Conservation (phyloP, 2,797 vertebrate genomes). For the Odontamblyopus rebecca region DNA sequence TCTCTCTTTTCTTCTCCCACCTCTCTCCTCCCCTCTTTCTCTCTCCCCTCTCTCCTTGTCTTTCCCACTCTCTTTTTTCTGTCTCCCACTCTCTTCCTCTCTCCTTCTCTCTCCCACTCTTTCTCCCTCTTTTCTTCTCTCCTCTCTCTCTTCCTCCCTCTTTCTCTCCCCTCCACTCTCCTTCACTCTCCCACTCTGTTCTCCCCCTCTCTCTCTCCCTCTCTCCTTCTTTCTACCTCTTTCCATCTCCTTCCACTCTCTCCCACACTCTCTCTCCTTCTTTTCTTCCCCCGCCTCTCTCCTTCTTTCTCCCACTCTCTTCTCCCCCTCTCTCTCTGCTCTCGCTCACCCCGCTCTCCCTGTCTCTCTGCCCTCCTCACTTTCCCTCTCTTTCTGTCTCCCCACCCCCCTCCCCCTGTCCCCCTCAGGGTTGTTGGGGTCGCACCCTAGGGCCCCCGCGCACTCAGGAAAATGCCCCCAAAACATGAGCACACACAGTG, state of each 20-base stretch:
- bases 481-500: neutral
- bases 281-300: constrained; percentile 15
- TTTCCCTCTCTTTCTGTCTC: constrained; percentile 34
- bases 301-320: constrained; percentile 2
- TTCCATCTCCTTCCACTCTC: constrained; percentile 48
- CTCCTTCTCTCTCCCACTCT: constrained; percentile 1
- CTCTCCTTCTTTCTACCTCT: constrained; percentile 21
- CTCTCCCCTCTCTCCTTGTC: constrained; percentile 1
- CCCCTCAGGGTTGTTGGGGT: constrained; percentile 36
- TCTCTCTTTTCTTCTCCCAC: constrained; percentile 38
- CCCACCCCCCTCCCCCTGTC: constrained; percentile 54
- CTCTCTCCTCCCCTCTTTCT: neutral
- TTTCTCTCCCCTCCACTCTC: constrained; percentile 19
- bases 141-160: neutral
- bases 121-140: neutral
- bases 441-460: constrained; percentile 25
- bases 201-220: constrained; percentile 35
- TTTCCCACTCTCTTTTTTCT: no score
- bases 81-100: no score
- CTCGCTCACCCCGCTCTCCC: constrained; percentile 18
- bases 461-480: constrained; percentile 17
- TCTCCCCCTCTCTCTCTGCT: constrained; percentile 16
- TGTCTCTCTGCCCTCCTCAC: constrained; percentile 43
- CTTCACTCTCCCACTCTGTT: constrained; percentile 1
- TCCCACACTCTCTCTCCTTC: neutral